Base-by-base conservation (phyloP, 1,140 invertebrate species). In the Pseudobourletiella spinata region DNA sequence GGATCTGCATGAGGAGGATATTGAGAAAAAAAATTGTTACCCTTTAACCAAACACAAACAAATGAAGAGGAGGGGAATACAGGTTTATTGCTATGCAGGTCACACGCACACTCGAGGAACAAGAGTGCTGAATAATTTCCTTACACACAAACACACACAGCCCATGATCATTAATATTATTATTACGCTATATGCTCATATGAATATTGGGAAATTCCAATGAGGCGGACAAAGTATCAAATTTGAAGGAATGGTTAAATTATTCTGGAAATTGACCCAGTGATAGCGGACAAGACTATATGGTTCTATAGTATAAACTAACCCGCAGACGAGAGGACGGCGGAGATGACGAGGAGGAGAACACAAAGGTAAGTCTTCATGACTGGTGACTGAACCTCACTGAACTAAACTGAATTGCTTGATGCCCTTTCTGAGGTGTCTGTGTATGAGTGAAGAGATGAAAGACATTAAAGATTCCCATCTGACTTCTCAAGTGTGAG, bases 281-380 rank as follows among this genome's bases (percentile, higher is more conserved):
- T n/a, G n/a, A n/a, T n/a, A n/a, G n/a, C n/a, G n/a, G n/a, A n/a
- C n/a, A n/a, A n/a, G n/a, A n/a, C n/a, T n/a, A n/a, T n/a, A n/a
- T n/a, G n/a, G n/a, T n/a, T n/a, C n/a, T n/a, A n/a, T n/a, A n/a
- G n/a, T n/a, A n/a, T n/a, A n/a, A n/a, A 29, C 22, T 22, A 15
- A 56, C 51, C 51, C 42, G 51, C 51, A 35, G 44, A 3, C 0
- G 22, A 48, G 50, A 14, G 4, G 8, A 22, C 15, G 50, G 14
- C 24, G 44, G 24, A 2, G 39, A 18, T 22, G 54, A 32, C 42
- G 39, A 61, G 16, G 32, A 56, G 25, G 28, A 62, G 42, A 35
- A 62, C 25, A 39, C 30, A 32, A 48, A 62, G 8, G 43, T 22
- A 42, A 26, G 29, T 52, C 46, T 56, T 62, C 60, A 62, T 62